Evolutionary conservation across 1,140 invertebrate species (phyloP), one percentile per base, ranked within the genome.

Genomic region (Sitodiplosis mosellana): DNA sequence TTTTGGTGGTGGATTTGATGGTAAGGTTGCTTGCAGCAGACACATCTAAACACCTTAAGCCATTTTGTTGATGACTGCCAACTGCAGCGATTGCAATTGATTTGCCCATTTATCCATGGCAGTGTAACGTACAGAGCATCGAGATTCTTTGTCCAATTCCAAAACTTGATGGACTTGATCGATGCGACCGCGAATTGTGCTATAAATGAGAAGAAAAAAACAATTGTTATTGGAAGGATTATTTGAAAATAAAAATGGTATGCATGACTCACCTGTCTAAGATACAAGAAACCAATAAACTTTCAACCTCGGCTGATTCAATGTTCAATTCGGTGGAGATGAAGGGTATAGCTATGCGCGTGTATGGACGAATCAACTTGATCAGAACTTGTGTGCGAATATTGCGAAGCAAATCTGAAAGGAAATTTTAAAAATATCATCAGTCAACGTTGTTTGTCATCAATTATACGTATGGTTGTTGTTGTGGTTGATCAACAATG

Each of bases 351-450:
- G 94, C 87, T 59, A 99, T 97, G 57, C 92, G 79, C 33, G 93
- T 98, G 64, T 99, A 99, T 8, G 96, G 96, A 54, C 88, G 90
- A 50, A 99, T 98, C 42, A 99, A 68, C 66, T 97, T 95, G 44
- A 99, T 94, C 21, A 99, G 70, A 48, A 99, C 93, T 69, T 87
- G 93, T n/a, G 93, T 99, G 51, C 95, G 74, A 56, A 99, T 97
- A 68, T 99, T 99, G 40, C 89, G 72, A 42, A 99, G 67, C 33
- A 99, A 70, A 74, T 98, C 95, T 41, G 27, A 18, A 43, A 43
- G n/a, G n/a, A n/a, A n/a, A n/a, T n/a, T n/a, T n/a, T n/a, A n/a
- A n/a, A n/a, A n/a, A n/a, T n/a, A n/a, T n/a, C n/a, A n/a, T n/a
- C n/a, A n/a, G n/a, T n/a, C n/a, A n/a, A n/a, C n/a, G n/a, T n/a